Evolutionary conservation across 2,113 vertebrate genomes (phyloP), one percentile per base, ranked within the genome.

Genomic region (Monopterus albus): DNA sequence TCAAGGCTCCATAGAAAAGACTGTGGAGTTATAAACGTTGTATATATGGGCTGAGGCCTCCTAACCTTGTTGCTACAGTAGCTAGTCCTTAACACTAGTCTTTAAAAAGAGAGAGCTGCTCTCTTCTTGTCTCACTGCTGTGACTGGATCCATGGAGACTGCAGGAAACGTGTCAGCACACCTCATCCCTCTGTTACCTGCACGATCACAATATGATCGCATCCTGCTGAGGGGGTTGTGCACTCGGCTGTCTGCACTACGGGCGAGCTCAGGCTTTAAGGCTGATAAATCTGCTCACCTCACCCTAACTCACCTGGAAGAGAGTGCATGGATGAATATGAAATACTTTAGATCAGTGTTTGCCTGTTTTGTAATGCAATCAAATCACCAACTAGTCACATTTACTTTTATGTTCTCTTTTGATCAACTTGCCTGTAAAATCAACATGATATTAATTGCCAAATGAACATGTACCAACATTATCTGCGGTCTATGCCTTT

Each of bases 101-200:
- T 20, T 56, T 25, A 15, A 53, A 39, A 11, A 42, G 39, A 29
- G 4, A 1, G n/a, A 52, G 50, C 59, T 29, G 45, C 52, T 52
- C 38, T 68, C 5, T 18, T 39, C 60, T 42, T 7, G 11, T 42
- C 46, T 61, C 8, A 1, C 52, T 21, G 36, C 21, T 17, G 31
- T 55, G 75, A 49, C 49, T 72, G 33, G 45, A 29, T 73, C 63
- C 51, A 26, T 29, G 33, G 31, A 77, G 79, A 36, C 50, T 61
- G 65, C 35, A 63, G 50, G 29, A 52, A 64, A 63, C 68, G 47
- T 52, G 51, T 60, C 29, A 59, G 55, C 21, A 38, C n/a, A 3
- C 7, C 31, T 70, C 52, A 26, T 40, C 52, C 43, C 51, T 38
- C 11, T 29, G 31, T 29, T 39, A 68, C 65, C 52, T 74, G 46